These are phyloP conservation scores for Hoplodrina blanda DNA, from an alignment of 2,888 invertebrate species.

Conservation along the genomic window DNA sequence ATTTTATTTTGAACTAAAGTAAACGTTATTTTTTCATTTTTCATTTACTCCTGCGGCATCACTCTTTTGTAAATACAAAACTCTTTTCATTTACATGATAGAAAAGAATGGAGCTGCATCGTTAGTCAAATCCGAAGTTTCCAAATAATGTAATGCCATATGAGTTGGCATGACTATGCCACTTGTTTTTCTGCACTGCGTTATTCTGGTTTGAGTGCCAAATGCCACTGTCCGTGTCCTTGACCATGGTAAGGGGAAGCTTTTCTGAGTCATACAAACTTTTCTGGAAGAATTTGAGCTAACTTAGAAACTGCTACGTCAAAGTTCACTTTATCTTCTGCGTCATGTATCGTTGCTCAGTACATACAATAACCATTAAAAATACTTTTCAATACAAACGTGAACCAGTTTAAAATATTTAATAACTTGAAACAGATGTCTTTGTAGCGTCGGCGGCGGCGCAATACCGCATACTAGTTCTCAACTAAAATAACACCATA, in stretches of 20 bases:
- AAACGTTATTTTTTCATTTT: slow-evolving; percentile 9
- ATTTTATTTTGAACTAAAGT: slow-evolving; percentile 25
- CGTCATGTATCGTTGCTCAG: not conserved
- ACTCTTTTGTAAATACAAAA: slow-evolving; percentile 7
- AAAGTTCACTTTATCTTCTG: not conserved
- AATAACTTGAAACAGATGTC: slow-evolving; percentile 4
- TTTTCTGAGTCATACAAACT: slow-evolving; percentile 8
- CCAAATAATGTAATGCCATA: slow-evolving; percentile 28
- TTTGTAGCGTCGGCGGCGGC: slow-evolving; percentile 15
- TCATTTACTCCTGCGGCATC: not conserved
- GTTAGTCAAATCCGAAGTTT: slow-evolving; percentile 16
- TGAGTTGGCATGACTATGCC: slow-evolving; percentile 41
- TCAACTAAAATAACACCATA: slow-evolving; percentile 9
- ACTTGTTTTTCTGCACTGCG: slow-evolving; percentile 25
- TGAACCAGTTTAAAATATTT: slow-evolving; percentile 3
- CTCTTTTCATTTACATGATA: slow-evolving; percentile 20
- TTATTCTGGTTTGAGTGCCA: slow-evolving; percentile 38
- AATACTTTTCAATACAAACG: too few species aligned
- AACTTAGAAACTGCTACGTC: not conserved
- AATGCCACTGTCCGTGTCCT: slow-evolving; percentile 36
- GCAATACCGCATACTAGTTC: slow-evolving; percentile 17
- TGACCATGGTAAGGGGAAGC: slow-evolving; percentile 33
- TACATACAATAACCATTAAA: not conserved
- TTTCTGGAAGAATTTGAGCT: not conserved
- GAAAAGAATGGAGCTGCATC: slow-evolving; percentile 24